Base-by-base conservation (phyloP, 2,113 vertebrate genomes). In the Rhynchomys soricoides region DNA sequence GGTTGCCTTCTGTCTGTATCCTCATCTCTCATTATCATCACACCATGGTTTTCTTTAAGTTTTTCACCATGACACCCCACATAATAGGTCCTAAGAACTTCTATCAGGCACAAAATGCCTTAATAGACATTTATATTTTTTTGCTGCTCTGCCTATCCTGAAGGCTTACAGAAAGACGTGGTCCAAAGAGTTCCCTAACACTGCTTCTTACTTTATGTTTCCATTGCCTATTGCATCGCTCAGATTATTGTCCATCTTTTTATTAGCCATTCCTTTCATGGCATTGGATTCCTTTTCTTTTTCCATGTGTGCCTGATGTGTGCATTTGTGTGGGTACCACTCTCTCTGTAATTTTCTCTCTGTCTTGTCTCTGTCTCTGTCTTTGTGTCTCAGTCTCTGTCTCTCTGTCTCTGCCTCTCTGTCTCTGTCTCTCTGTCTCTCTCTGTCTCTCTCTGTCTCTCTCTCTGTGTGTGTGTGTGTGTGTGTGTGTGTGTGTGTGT, bases 61-160 rank as follows among this genome's bases (percentile, higher is more conserved):
- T 48, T n/a, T 45, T 92, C 19, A 2, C 9, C 4, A 37, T 8
- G 13, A 22, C 4, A 2, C 0, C n/a, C n/a, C n/a, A n/a, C n/a
- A n/a, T n/a, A n/a, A n/a, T 90, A 31, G 8, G 55, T 71, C 40
- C 71, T 1, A 89, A 68, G 64, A 96, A 55, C 37, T 78, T 13
- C 17, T 96, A 55, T 92, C 43, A 64, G 55, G 13, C n/a, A 37
- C 57, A 45, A 74, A 86, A 82, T 83, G 8, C 48, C 57, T 75
- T 78, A 62, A 71, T 57, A 90, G 45, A 74, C 37, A 87, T 62
- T 90, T 87, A 16, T 68, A 66, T 5, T 79, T 64, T 64, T 64
- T 70, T 59, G 10, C 17, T 75, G 10, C 29, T 85, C 77, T 91
- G 71, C 10, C 26, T 82, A 59, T 89, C 71, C 50, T 45, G 16